Percentiles rank a stretch among this genome's conserved stretches.
Evolutionary conservation across 2,797 vertebrate species (phyloP).

Genomic region (Acipenser ruthenus): DNA sequence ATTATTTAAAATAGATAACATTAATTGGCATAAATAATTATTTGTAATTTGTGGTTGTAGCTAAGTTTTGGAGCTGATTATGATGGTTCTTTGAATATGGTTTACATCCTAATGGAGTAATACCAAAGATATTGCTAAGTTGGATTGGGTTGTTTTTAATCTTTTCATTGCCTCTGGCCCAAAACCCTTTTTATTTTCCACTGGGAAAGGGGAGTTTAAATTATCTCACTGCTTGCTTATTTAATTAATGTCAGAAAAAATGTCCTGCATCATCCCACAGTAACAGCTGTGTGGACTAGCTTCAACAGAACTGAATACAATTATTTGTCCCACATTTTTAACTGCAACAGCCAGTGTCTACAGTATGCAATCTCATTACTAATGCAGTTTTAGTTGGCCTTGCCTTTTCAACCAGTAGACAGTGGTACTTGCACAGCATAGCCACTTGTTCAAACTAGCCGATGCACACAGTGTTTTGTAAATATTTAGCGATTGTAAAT

Average conservation of each 20-base stretch:
- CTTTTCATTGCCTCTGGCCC: background rate
- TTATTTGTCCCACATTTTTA: slow-evolving; percentile 11
- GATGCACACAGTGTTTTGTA: too few relatives aligned
- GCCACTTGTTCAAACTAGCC: too few relatives aligned
- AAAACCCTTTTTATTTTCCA: slow-evolving; percentile 36
- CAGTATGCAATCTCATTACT: background rate
- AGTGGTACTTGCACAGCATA: too few relatives aligned
- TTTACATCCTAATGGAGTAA: background rate
- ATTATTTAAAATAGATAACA: too few relatives aligned
- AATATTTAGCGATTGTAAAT: too few relatives aligned
- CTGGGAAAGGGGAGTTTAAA: slow-evolving; percentile 42
- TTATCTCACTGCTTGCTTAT: slow-evolving; percentile 46
- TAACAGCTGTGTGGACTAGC: slow-evolving; percentile 19
- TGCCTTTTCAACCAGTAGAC: too few relatives aligned
- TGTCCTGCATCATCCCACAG: slow-evolving; percentile 24
- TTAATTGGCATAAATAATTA: too few relatives aligned
- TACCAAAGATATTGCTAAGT: background rate
- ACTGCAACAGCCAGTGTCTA: background rate
- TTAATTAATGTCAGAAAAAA: slow-evolving; percentile 53
- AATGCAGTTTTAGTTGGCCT: background rate
- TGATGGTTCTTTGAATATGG: background rate
- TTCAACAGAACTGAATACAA: background rate
- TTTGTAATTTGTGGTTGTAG: too few relatives aligned
- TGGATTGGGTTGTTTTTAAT: background rate
- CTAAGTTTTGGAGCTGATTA: slow-evolving; percentile 11